Base-by-base conservation (phyloP, 2,888 invertebrate species). In the Ptycholaimellus sp. region DNA sequence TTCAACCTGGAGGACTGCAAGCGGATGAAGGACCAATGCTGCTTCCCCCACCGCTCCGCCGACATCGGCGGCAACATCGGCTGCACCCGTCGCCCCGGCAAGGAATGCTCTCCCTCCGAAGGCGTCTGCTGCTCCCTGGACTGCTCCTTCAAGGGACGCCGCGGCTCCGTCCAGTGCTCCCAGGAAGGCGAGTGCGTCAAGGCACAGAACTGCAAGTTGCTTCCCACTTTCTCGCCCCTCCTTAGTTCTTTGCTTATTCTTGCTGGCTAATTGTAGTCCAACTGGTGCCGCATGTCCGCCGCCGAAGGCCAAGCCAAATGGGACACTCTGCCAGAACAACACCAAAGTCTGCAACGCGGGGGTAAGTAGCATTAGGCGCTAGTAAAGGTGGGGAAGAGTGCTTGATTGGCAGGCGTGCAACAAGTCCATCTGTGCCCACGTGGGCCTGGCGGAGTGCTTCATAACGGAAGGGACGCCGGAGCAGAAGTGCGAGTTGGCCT, bases 331-430 rank as follows among this genome's bases (percentile, higher is more conserved):
- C 60, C 90, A 90, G 59, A 80, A 85, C 56, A 81, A 80, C 60
- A 83, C 90, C 53, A 72, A 73, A 62, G 85, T 93, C 39, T 93
- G 93, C 61, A 82, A 78, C 55, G 79, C 80, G 75, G 90, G 90
- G 43, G 80, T 81, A 60, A 70, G 74, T 68, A 34, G 19, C 18
- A 7, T n/a, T n/a, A n/a, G n/a, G n/a, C n/a, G n/a, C n/a, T n/a
- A n/a, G n/a, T n/a, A n/a, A n/a, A n/a, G n/a, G n/a, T n/a, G n/a
- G n/a, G n/a, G n/a, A n/a, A n/a, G n/a, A n/a, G n/a, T n/a, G n/a
- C n/a, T n/a, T n/a, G n/a, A n/a, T 33, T 31, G 54, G 54, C 9
- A 48, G n/a, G n/a, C 44, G 47, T 96, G 93, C 61, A 72, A 74
- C 32, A 87, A 83, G 32, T 87, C 87, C 0, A 85, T 93, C 52